Evolutionary conservation across 2,888 invertebrate species (phyloP), one percentile per base, ranked within the genome.

Genomic region (Auanema freiburgensis): DNA sequence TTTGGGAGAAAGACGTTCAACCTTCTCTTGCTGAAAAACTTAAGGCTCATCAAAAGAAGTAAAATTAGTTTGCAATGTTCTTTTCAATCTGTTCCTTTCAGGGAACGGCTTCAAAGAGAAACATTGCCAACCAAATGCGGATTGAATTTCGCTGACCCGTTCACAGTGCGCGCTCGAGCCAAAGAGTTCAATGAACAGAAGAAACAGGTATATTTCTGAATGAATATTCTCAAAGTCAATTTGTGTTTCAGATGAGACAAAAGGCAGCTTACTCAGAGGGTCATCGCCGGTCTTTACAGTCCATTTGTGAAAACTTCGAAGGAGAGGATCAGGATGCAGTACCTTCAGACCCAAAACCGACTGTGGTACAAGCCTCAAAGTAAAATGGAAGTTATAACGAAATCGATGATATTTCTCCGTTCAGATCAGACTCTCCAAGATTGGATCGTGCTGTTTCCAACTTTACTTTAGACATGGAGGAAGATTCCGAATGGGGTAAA

Each of bases 401-500:
- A 33, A 5, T 33, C 33, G 8, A 33, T n/a, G n/a, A 18, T 33
- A 18, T 18, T 33, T 18, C 16, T 33, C 21, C 41, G 10, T 50
- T 46, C 24, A 65, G 71, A 52, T 69, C 61, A 6, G 72, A 72
- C 40, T 64, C 64, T 4, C 43, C 57, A 5, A 41, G 41, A 16
- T 42, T 14, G 14, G 16, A 41, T n/a, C 41, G 40, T n/a, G 16
- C 56, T 16, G 23, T 42, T 10, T 18, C 56, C 14, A 16, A 6
- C 40, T 18, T 33, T 14, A 18, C 25, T 5, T 25, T 56, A 23
- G 65, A 71, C 21, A 12, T 78, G 24, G 78, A 74, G 41, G 87
- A 88, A 67, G 88, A 89, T 79, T 88, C 88, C 8, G 84, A 89
- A 60, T 84, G 85, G 74, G 88, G 84, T 84, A 87, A 85, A 56